These are phyloP conservation scores for Nibea albiflora DNA, from an alignment of 2,113 vertebrate genomes.

Conservation along the genomic window DNA sequence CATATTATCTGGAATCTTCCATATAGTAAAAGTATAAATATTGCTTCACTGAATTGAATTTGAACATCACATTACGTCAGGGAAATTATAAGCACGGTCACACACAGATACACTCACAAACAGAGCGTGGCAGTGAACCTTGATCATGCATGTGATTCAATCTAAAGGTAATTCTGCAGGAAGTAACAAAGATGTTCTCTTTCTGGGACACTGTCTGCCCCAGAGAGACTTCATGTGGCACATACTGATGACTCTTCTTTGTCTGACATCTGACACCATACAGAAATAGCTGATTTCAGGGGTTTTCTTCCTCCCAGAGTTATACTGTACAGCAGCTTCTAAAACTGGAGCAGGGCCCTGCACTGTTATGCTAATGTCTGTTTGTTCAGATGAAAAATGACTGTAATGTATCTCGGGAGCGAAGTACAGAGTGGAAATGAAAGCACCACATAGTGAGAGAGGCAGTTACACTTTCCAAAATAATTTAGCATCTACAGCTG, in stretches of 20 bases:
- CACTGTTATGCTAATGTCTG: constrained; percentile 14
- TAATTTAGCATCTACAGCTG: background rate
- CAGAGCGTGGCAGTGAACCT: constrained; percentile 4
- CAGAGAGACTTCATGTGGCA: constrained; percentile 4
- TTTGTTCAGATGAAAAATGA: constrained; percentile 14
- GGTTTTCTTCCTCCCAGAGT: background rate
- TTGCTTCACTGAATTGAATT: constrained; percentile 7
- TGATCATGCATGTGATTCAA: constrained; percentile 57
- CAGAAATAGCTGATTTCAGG: background rate
- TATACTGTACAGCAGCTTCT: background rate
- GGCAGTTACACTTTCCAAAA: background rate
- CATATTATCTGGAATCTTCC: background rate
- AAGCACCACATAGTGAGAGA: background rate
- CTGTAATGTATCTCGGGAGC: background rate
- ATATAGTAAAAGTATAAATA: background rate
- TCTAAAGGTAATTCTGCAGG: constrained; percentile 38
- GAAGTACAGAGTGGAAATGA: background rate
- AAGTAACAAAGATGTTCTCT: constrained; percentile 33
- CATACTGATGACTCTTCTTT: background rate
- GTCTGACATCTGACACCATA: background rate
- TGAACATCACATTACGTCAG: constrained; percentile 7
- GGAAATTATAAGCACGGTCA: background rate
- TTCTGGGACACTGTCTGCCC: constrained; percentile 15
- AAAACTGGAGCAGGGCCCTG: background rate
- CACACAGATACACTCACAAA: constrained; percentile 1